Conservation (phyloP, 92 coral and sea anemone genomes). For the Galaxea fascicularis region DNA sequence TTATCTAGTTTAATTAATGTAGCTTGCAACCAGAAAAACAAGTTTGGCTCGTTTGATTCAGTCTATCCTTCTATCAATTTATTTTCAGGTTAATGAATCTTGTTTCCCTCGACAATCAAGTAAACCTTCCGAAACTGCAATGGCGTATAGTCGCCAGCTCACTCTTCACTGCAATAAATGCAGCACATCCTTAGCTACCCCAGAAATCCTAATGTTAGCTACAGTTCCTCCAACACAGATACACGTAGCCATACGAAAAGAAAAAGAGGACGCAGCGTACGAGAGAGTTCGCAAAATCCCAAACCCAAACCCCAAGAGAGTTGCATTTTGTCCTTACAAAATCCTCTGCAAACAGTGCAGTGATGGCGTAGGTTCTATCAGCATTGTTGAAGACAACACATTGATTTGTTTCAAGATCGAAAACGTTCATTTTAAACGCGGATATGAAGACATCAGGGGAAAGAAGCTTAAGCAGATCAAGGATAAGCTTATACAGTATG, state of each 20-base stretch:
- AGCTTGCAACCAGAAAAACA: too few relatives aligned
- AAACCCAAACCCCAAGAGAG: conserved; percentile 68
- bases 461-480: conserved; percentile 69
- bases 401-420: conserved; percentile 86
- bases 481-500: conserved; percentile 54
- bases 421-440: conserved; percentile 54
- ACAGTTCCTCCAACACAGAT: conserved; percentile 81
- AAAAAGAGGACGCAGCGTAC: conserved; percentile 59
- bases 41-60: neutral
- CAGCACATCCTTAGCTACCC: conserved; percentile 54
- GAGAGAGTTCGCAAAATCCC: conserved; percentile 67
- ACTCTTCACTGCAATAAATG: conserved; percentile 78
- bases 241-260: conserved; percentile 75
- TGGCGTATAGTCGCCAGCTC: conserved; percentile 44
- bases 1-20: too few relatives aligned
- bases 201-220: conserved; percentile 73
- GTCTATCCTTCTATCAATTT: neutral
- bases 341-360: conserved; percentile 78
- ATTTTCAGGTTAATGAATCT: neutral
- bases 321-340: conserved; percentile 69
- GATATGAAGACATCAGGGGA: conserved; percentile 63
- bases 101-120: neutral
- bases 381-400: conserved; percentile 61
- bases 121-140: neutral
- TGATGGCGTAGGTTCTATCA: conserved; percentile 68